Evolutionary conservation across 2,888 invertebrate species (phyloP), one percentile per base, ranked within the genome.

Genomic region (Dermolepida albohirtum): DNA sequence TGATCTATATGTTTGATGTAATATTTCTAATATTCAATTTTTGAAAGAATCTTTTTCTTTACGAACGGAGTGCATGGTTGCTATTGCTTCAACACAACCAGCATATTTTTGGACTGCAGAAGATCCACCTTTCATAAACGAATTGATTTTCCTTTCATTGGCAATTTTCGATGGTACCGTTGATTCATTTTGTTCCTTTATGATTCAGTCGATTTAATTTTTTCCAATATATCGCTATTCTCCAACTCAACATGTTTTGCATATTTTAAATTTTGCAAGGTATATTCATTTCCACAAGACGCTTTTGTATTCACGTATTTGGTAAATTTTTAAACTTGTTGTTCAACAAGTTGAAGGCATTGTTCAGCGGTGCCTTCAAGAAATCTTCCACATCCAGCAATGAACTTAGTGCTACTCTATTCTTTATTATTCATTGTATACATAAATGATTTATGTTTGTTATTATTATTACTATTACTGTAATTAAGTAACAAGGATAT

Each of bases 201-300:
- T n/a, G 85, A 79, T 77, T 87, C 81, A 0, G 94, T 90, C 94
- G 95, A 95, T 66, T 85, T 83, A 34, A 94, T 86, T 79, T 92
- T 93, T 44, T 88, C 85, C 40, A 84, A 76, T 54, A 96, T 86
- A 17, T 88, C 86, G 54, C 84, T 79, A 84, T 97, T 99, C 1
- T 89, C 80, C 0, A 94, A 94, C 80, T 99, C 99, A 0, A 98
- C 94, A 75, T 89, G 88, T 0, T 86, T 82, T 0, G 95, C 98
- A 85, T 93, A 99, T 76, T 91, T 90, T 72, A 99, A 86, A 84
- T 99, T 99, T 76, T 89, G 91, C 43, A 92, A 83, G 0, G 98
- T 94, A 81, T 99, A 99, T 82, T 99, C 99, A 82, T 99, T 99
- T 0, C 99, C 99, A 83, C 98, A 98, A 81, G 92, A 99, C 0